These are phyloP conservation scores for Haemorhous mexicanus DNA, from an alignment of 2,113 vertebrate species.

Conservation along the genomic window DNA sequence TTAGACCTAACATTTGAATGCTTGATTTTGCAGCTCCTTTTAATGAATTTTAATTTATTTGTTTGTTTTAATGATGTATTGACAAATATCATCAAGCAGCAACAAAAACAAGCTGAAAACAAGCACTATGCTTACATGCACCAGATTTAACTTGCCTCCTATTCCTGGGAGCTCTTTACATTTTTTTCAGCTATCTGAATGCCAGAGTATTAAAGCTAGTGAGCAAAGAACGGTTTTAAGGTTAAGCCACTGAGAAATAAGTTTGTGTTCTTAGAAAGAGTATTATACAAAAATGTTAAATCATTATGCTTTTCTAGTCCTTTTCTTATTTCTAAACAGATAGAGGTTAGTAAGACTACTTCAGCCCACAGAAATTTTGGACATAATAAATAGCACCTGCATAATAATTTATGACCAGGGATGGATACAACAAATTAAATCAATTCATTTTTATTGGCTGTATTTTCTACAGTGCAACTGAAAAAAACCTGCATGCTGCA, in stretches of 20 bases:
- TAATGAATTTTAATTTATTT: constrained; percentile 26
- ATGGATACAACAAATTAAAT: not conserved
- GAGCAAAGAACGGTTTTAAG: not conserved
- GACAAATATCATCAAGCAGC: not conserved
- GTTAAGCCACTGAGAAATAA: not conserved
- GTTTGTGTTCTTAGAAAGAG: not conserved
- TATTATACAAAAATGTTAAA: not conserved
- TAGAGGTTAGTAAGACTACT: not conserved
- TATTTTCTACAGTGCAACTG: not conserved
- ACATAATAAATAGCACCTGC: not conserved
- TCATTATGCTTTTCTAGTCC: not conserved
- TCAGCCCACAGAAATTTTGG: not conserved
- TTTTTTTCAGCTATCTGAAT: not conserved
- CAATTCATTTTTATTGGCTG: not conserved
- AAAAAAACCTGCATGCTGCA: not conserved
- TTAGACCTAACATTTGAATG: not conserved
- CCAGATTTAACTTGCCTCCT: not conserved
- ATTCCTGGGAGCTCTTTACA: not conserved
- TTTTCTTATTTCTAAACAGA: not conserved
- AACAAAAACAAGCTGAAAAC: constrained; percentile 7
- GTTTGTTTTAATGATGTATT: not conserved
- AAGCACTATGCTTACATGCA: not conserved
- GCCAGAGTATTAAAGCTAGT: not conserved
- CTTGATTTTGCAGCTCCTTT: constrained; percentile 10
- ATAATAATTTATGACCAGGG: not conserved